Percentiles rank a stretch among this genome's conserved stretches.
These are phyloP conservation scores for Bibio marci DNA, from an alignment of 2,888 invertebrate species.

Conservation along the genomic window DNA sequence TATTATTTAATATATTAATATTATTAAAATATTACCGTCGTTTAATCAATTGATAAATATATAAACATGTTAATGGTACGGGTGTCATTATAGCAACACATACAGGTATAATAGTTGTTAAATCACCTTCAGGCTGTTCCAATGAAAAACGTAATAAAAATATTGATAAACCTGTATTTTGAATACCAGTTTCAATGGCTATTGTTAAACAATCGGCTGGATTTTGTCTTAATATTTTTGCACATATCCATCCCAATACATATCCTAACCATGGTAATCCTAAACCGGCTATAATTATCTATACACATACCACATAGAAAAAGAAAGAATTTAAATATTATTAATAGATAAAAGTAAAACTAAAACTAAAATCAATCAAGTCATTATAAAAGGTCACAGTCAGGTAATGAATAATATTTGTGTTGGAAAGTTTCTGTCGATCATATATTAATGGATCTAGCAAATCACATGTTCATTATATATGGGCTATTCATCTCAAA, in stretches of 20 bases:
- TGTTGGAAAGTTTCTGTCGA: no score
- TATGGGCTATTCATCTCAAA: no score
- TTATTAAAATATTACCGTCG: background rate
- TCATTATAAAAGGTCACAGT: no score
- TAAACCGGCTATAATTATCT: constrained; percentile 67
- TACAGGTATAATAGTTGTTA: constrained; percentile 82
- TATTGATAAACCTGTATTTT: constrained; percentile 86
- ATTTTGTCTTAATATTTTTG: constrained; percentile 42
- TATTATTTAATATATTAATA: no score
- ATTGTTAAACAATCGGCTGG: constrained; percentile 61
- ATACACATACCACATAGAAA: no score
- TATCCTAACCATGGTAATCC: constrained; percentile 73
- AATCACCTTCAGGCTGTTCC: constrained; percentile 69
- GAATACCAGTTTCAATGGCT: constrained; percentile 81
- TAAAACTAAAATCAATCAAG: constrained; percentile 3
- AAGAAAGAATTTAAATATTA: no score
- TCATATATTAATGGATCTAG: no score
- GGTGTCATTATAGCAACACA: constrained; percentile 90
- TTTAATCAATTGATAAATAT: constrained; percentile 33
- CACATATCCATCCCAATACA: constrained; percentile 43
- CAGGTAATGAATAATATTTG: no score
- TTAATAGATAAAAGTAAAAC: background rate
- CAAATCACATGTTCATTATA: no score
- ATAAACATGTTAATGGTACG: constrained; percentile 51
- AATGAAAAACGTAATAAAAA: constrained; percentile 69